Evolutionary conservation across 2,888 invertebrate genomes (phyloP).

Genomic region (Seira sanloemensis): DNA sequence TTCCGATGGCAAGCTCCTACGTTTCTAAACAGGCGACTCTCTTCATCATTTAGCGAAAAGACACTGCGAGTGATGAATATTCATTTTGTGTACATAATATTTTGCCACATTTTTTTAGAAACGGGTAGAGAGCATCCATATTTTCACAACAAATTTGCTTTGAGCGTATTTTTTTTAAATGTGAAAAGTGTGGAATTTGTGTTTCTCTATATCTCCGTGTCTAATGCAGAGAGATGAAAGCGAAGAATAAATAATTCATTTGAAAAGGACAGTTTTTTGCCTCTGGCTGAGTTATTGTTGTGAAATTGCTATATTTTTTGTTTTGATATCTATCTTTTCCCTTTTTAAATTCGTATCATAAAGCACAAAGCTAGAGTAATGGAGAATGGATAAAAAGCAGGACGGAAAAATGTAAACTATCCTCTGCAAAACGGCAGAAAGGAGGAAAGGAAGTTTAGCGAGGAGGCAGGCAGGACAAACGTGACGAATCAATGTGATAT

Average conservation of each 20-base stretch:
- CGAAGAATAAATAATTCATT: constrained; percentile 19
- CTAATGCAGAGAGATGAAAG: neutral
- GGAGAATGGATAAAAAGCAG: neutral
- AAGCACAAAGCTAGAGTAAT: neutral
- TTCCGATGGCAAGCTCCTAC: neutral
- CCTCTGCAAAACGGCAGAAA: constrained; percentile 33
- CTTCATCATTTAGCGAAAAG: neutral
- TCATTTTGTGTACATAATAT: constrained; percentile 15
- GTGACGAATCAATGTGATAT: constrained; percentile 61
- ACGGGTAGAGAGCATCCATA: neutral
- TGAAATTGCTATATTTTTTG: neutral
- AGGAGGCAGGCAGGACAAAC: constrained; percentile 23
- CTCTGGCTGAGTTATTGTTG: constrained; percentile 19
- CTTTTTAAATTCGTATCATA: neutral
- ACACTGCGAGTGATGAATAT: constrained; percentile 6
- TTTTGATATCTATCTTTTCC: neutral
- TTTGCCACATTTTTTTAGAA: constrained; percentile 7
- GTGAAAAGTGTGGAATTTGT: neutral
- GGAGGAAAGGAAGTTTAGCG: constrained; percentile 33
- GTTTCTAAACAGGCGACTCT: constrained; percentile 1
- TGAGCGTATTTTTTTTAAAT: neutral
- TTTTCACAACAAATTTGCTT: neutral
- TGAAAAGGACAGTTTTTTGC: constrained; percentile 16
- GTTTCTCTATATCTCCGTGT: neutral
- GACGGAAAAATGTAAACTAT: constrained; percentile 7